A percentile compares a stretch with the other conserved stretches of the same genome.
phyloP scores from a whole-genome alignment of 92 coral and sea anemone species.

The Bergia sp. region DNA sequence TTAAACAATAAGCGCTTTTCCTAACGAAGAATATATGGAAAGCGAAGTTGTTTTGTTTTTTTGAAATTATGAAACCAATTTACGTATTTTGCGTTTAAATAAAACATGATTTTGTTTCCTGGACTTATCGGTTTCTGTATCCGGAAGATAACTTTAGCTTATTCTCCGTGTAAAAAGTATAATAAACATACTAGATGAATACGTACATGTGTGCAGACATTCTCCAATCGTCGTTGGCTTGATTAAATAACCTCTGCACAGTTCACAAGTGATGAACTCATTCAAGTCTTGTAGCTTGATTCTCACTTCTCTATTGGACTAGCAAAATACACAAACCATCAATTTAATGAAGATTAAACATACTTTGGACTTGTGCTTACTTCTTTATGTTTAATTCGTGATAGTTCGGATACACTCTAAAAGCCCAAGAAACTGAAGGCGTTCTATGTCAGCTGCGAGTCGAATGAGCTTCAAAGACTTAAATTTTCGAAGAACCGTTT shows the following conservation, averaged over 20 bases:
- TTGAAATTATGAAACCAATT: conserved; percentile 30
- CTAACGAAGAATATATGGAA: conserved; percentile 6
- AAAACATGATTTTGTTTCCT: conserved; percentile 49
- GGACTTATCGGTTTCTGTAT: conserved; percentile 39
- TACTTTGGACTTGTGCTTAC: conserved; percentile 14
- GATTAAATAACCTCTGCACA: conserved; percentile 95
- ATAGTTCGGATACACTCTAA: not conserved
- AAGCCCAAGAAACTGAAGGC: not conserved
- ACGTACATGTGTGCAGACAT: conserved; percentile 99
- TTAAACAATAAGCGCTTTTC: conserved; percentile 27
- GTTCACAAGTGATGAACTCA: conserved; percentile 84
- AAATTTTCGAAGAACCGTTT: not conserved
- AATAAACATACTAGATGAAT: not conserved
- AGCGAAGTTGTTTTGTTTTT: conserved; percentile 29
- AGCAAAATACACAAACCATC: conserved; percentile 60
- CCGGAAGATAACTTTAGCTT: conserved; percentile 45
- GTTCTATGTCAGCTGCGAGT: not conserved
- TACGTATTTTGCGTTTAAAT: conserved; percentile 22
- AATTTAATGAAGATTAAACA: conserved; percentile 50
- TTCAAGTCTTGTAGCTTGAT: conserved; percentile 90
- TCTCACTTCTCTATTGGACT: conserved; percentile 93
- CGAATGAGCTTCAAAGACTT: conserved; percentile 24
- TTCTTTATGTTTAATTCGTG: conserved; percentile 11
- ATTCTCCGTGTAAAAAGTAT: conserved; percentile 36
- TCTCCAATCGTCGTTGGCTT: conserved; percentile 98